A percentile compares a stretch with the other conserved stretches of the same genome.
Evolutionary conservation across 30 jellyfish, hydroid and myxozoan genomes (phyloP).

Genomic region (Cassiopea xamachana): DNA sequence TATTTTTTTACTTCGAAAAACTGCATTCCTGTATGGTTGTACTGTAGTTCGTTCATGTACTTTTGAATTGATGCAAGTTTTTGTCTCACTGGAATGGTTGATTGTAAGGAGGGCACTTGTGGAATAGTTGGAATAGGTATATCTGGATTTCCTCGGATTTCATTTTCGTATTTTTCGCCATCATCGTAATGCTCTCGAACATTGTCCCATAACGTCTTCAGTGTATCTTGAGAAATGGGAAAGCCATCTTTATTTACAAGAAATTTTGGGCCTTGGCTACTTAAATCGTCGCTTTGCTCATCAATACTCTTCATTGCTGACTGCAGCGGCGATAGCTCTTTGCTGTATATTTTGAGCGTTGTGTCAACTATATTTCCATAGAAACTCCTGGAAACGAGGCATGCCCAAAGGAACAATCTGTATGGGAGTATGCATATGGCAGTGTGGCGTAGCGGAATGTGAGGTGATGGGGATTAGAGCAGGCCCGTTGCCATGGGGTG

Average conservation of each 20-base stretch:
- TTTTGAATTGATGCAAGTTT: conserved; percentile 65
- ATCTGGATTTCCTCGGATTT: conserved; percentile 45
- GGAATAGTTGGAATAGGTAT: conserved; percentile 31
- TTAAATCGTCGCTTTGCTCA: not conserved
- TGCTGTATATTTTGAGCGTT: not conserved
- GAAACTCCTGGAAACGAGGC: conserved; percentile 5
- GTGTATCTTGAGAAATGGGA: conserved; percentile 67
- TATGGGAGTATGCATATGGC: too few relatives aligned
- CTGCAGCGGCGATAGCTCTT: not conserved
- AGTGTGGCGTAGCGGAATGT: too few relatives aligned
- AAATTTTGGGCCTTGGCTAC: not conserved
- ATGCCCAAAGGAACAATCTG: not conserved
- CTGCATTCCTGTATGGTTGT: conserved; percentile 92
- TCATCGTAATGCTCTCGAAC: conserved; percentile 34
- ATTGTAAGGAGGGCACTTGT: conserved; percentile 25
- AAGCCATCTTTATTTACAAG: conserved; percentile 78
- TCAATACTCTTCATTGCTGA: conserved; percentile 4
- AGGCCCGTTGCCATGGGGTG: too few relatives aligned
- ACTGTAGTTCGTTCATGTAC: conserved; percentile 77
- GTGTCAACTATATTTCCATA: not conserved
- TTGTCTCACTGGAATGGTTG: conserved; percentile 49
- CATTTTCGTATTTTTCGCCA: conserved; percentile 42
- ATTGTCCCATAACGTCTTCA: conserved; percentile 58
- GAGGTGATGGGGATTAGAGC: too few relatives aligned
- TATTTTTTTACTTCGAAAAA: conserved; percentile 79